Base-by-base conservation (phyloP, 2,888 invertebrate genomes). In the Cynaeus angustus region DNA sequence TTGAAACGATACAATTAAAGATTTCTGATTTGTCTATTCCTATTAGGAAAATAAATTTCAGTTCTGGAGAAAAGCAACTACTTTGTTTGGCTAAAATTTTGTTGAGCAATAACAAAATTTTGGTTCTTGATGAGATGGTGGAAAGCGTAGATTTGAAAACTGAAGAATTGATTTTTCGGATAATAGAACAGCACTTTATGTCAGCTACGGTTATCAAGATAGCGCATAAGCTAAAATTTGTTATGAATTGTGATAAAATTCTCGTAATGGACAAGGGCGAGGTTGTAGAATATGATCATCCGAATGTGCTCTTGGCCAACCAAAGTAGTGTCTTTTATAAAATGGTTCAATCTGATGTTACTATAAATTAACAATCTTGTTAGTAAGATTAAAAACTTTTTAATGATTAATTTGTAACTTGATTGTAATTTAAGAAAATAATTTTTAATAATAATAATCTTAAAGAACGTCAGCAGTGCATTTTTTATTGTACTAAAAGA, bases 41-140 rank as follows among this genome's bases (percentile, higher is more conserved):
- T 46, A 13, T 43, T 4, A 13, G 7, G 10, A 12, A 10, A 12
- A 2, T 10, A 3, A 12, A 68, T 62, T 55, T 69, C 12, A 87
- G 87, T 67, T 86, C 86, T 5, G 88, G 89, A 0, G 88, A 89
- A 79, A 81, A 88, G 55, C 89, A 89, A 77, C 80, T 89, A 33
- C 82, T 89, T 52, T 89, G 88, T 77, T 79, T 89, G 53, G 88
- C 88, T 0, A 79, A 89, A 55, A 88, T 89, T 2, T 84, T 89
- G 52, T 82, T 89, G 4, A 79, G 85, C 62, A 82, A 84, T 55
- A 87, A 87, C 74, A 85, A 83, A 73, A 86, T 89, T 48, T 80
- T 89, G 1, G 85, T 89, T 8, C 78, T 89, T 21, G 89, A 89
- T 74, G 89, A 89, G 80, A 88, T 89, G 0, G 88, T 88, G 0